Evolutionary conservation across 1,140 invertebrate species (phyloP), one percentile per base, ranked within the genome.

Genomic region (Diploscapter pachys): DNA sequence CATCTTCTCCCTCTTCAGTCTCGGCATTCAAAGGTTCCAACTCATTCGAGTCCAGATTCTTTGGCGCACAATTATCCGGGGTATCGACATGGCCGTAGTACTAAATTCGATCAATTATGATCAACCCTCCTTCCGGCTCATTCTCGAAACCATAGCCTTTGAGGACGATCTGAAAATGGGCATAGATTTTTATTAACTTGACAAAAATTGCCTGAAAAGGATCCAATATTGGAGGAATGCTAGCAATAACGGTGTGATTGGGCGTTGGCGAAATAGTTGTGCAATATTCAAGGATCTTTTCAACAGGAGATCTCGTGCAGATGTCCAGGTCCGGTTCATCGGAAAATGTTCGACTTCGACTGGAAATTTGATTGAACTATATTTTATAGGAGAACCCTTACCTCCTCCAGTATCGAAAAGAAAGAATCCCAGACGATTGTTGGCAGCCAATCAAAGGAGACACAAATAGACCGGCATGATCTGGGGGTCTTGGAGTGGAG

Each of bases 331-430:
- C 65, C 4, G 78, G 78, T 67, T 78, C 78, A 13, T 57, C 55
- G 55, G 65, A 65, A 48, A 74, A 31, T 50, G 73, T 74, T 69
- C 73, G 55, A 5, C 65, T 67, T 31, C 73, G 65, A 55, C 73
- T 74, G 8, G 48, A 68, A 65, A 65, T 65, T 3, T 63, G 51
- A 72, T 57, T 52, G 5, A 48, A 31, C 2, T 71, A 4, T 48
- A 65, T 63, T 9, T 0, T 4, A 50, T 59, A 57, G 13, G 9
- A 0, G 0, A 57, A 48, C 70, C 63, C 73, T 57, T 68, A 62
- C 61, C 76, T 78, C 64, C 78, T 75, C 78, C 78, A 79, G 61
- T 72, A 75, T 13, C 77, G 63, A 69, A 79, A 75, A 53, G 78
- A 70, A 5, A 79, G 59, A 6, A 78, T 71, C 49, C 78, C 78